phyloP scores from a whole-genome alignment of 2,113 vertebrate species.

The Hiodon tergisus region DNA sequence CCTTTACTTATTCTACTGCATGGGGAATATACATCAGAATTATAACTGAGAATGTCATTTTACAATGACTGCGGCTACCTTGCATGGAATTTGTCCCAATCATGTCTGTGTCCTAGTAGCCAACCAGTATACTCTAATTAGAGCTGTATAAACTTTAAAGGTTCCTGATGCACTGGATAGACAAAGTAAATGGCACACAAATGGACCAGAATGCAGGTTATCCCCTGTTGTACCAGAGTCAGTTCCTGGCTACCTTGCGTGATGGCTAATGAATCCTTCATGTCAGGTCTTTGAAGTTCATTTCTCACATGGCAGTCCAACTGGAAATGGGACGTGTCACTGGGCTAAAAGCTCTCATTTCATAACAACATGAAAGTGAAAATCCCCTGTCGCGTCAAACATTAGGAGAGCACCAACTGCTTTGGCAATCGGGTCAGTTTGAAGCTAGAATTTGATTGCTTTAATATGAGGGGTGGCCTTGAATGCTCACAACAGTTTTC shows the following conservation, averaged over 20 bases:
- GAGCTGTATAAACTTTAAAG: too few species aligned
- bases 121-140: too few species aligned
- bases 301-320: slow-evolving; percentile 17
- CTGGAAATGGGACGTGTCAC: slow-evolving; percentile 15
- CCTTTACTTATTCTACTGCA: too few species aligned
- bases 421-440: not conserved
- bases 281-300: slow-evolving; percentile 14
- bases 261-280: not conserved
- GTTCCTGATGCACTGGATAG: too few species aligned
- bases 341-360: slow-evolving; percentile 6
- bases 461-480: not conserved
- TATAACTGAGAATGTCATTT: too few species aligned
- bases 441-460: not conserved
- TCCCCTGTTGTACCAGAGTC: slow-evolving; percentile 42
- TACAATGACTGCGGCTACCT: too few species aligned
- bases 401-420: not conserved
- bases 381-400: slow-evolving; percentile 15
- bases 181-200: too few species aligned
- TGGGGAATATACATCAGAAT: too few species aligned
- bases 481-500: not conserved
- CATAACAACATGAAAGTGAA: slow-evolving; percentile 2
- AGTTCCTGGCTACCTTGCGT: slow-evolving; percentile 14
- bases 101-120: too few species aligned
- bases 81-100: too few species aligned
- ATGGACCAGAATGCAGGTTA: not conserved